These are phyloP conservation scores for Maconellicoccus hirsutus DNA, from an alignment of 1,140 invertebrate genomes.

Conservation along the genomic window DNA sequence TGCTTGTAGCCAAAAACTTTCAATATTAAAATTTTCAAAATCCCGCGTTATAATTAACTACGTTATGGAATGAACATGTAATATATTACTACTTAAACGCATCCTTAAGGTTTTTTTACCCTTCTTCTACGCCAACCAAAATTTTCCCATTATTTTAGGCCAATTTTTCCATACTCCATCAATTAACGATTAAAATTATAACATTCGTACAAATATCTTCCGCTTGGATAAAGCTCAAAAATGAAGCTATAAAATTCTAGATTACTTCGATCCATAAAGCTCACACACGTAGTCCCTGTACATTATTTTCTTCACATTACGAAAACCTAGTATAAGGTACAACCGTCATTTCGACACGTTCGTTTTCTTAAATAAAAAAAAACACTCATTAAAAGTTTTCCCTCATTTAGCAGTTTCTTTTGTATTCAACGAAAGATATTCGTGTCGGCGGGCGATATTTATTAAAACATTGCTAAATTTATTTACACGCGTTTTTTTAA, in stretches of 20 bases:
- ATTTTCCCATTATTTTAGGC: neutral
- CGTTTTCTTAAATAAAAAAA: neutral
- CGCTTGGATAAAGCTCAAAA: too few relatives aligned
- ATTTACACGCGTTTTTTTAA: neutral
- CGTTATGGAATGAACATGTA: neutral
- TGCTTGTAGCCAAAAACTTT: slow-evolving; percentile 11
- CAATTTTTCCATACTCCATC: neutral
- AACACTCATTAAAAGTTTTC: neutral
- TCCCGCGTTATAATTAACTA: slow-evolving; percentile 12
- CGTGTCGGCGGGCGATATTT: neutral
- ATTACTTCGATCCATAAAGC: too few relatives aligned
- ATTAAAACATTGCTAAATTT: slow-evolving; percentile 6
- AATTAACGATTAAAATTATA: too few relatives aligned
- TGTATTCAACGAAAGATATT: neutral
- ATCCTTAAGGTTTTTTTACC: neutral
- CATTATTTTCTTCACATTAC: too few relatives aligned
- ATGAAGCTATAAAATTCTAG: too few relatives aligned
- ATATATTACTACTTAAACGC: neutral
- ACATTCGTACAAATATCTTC: too few relatives aligned
- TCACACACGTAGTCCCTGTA: too few relatives aligned
- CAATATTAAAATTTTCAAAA: slow-evolving; percentile 18
- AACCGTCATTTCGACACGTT: too few relatives aligned
- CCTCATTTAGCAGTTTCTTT: slow-evolving; percentile 4
- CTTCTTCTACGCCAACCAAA: neutral
- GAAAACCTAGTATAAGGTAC: too few relatives aligned